Base-by-base conservation (phyloP, 2,888 invertebrate genomes). In the Andrena praecox region DNA sequence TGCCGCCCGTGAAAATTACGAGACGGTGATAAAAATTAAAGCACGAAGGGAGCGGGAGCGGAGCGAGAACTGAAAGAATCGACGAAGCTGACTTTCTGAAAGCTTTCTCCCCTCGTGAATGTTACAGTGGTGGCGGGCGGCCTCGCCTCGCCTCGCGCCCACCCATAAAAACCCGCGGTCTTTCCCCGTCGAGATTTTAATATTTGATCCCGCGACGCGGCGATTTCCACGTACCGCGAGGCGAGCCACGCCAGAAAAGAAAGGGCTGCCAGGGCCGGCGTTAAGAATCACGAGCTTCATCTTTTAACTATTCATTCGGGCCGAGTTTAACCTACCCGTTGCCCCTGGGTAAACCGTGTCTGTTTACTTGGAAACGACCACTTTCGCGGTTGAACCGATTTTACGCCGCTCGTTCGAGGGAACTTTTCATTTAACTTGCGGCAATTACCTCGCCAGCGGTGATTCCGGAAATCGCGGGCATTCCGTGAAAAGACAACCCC, bases 141-240 rank as follows among this genome's bases (percentile, higher is more conserved):
- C 35, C 52, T 62, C 67, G 56, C 35, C 52, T 62, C 67, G 56
- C 4, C 56, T 56, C 56, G 56, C 67, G 64, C 71, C 60, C 66
- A 16, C 12, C 54, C 74, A 73, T 81, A 85, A 85, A 89, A 86
- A 79, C 59, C n/a, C 54, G 73, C 54, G 50, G 77, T 63, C 81
- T 80, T 81, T 82, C 78, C 71, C 84, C 84, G 85, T 69, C 60
- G 84, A 79, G 87, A 89, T 89, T 88, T 89, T 88, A 89, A 89
- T 89, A 90, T 89, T 89, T 89, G 84, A 89, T 90, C 71, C 63
- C 10, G 42, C 70, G 71, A 80, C 77, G 77, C 71, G 78, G 77
- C 62, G 56, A 16, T 68, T 33, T 64, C 70, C 33, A 12, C 31
- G 50, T 42, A 56, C 31, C 54, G 54, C 71, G 64, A 33, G 35